A percentile compares a stretch with the other conserved stretches of the same genome.
Conservation (phyloP, 2,113 vertebrate genomes). For the Cercocebus atys region DNA sequence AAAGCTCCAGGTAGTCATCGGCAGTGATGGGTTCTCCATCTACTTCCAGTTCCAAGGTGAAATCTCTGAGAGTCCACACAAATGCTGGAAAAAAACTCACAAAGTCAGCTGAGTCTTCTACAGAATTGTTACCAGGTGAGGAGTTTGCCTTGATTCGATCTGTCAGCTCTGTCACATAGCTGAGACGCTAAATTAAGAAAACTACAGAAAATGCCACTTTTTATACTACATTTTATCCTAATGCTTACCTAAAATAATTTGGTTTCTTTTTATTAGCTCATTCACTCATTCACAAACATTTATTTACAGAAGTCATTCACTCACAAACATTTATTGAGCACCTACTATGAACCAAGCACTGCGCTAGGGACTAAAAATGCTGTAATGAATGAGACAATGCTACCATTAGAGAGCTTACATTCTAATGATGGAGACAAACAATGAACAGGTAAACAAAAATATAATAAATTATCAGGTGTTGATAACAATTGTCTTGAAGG, state of each 20-base stretch:
- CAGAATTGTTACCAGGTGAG: not conserved
- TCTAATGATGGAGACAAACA: not conserved
- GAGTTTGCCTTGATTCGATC: slow-evolving; percentile 77
- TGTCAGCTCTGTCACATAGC: slow-evolving; percentile 80
- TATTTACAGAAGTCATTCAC: not conserved
- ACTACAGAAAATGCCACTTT: not conserved
- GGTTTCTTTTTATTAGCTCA: not conserved
- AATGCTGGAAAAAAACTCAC: slow-evolving; percentile 79
- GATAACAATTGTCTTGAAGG: not conserved
- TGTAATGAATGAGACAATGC: not conserved
- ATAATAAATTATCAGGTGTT: not conserved
- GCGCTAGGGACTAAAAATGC: not conserved
- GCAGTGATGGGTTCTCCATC: slow-evolving; percentile 32
- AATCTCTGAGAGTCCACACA: slow-evolving; percentile 83
- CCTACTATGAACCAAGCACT: not conserved
- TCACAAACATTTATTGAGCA: not conserved
- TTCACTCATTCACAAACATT: not conserved
- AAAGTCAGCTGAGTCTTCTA: slow-evolving; percentile 65
- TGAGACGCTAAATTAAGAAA: slow-evolving; percentile 57
- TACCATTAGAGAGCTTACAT: not conserved
- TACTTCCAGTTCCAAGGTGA: slow-evolving; percentile 66
- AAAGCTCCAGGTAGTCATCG: slow-evolving; percentile 68
- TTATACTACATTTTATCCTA: not conserved
- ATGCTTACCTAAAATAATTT: not conserved
- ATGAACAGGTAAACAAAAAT: not conserved